Evolutionary conservation across 2,888 invertebrate genomes (phyloP), one percentile per base, ranked within the genome.

Genomic region (Seladonia tumulorum): DNA sequence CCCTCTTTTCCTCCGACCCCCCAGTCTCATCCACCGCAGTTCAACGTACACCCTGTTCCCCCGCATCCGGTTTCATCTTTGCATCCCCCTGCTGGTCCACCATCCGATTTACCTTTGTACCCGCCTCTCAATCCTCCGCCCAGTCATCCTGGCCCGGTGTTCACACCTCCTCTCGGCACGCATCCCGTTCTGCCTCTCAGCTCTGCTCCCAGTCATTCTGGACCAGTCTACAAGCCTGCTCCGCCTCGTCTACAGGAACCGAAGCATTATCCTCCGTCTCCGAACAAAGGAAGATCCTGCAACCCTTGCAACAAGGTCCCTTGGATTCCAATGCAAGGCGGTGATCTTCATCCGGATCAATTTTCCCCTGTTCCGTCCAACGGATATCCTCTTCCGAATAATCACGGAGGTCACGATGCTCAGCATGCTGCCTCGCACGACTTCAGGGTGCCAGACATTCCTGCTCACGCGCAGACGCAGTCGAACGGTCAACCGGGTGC

Each of bases 301-400:
- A 97, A 97, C 93, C 96, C 97, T 79, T 98, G 98, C 93, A 98
- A 98, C 94, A 96, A 96, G 94, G 96, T 97, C 92, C 98, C 98
- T 83, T 98, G 98, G 98, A 96, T 97, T 91, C 98, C 98, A 60
- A 96, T 91, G 74, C 79, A 83, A 42, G 35, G 71, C 14, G 39
- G 29, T 0, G 75, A 76, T 12, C 16, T 12, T 47, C 70, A 7
- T 12, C 25, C 35, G 8, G 66, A 45, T 2, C 16, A 29, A 1
- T 68, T 81, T 10, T 68, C 78, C 5, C 22, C 42, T 16, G 49
- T 63, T 39, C 29, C 84, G 12, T 71, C 79, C 2, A 81, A 75
- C 0, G 63, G 42, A 5, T 85, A 91, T 16, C 78, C 81, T 29
- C 76, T 81, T n/a, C 82, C 83, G 2, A 60, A 5, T 22, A 72